Evolutionary conservation across 2,797 vertebrate species (phyloP).

Genomic region (Scyliorhinus canicula): DNA sequence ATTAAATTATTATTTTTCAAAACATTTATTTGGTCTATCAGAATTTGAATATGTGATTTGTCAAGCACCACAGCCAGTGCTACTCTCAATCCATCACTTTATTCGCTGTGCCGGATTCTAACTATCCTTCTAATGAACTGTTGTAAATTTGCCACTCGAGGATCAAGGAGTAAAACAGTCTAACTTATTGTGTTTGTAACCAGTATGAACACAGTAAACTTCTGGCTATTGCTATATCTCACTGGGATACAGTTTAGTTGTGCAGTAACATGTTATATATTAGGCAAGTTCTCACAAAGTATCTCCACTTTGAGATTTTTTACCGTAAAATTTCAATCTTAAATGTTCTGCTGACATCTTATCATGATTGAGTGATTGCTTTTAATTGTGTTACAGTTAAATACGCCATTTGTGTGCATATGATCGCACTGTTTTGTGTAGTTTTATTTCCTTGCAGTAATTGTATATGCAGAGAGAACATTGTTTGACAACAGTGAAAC

Average conservation of each 20-base stretch:
- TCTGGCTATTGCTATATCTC: not conserved
- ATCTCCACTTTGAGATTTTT: not conserved
- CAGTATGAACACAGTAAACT: not conserved
- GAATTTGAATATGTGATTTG: not conserved
- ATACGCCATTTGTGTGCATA: not conserved
- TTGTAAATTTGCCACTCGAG: not conserved
- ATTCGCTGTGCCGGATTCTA: not conserved
- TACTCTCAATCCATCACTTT: not conserved
- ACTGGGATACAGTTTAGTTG: not conserved
- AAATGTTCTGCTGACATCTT: not conserved
- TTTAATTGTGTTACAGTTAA: not conserved
- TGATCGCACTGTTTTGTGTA: not conserved
- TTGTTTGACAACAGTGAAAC: constrained; percentile 6
- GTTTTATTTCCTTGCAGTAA: not conserved
- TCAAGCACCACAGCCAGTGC: not conserved
- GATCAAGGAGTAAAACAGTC: not conserved
- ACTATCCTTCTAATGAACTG: not conserved
- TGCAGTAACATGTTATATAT: not conserved
- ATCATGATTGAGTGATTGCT: not conserved
- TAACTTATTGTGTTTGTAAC: not conserved
- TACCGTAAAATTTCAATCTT: not conserved
- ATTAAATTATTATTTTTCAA: not conserved
- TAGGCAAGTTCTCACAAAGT: not conserved
- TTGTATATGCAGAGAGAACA: not conserved
- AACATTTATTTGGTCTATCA: not conserved